Conservation (phyloP, 2,797 vertebrate genomes). For the Dermochelys coriacea region DNA sequence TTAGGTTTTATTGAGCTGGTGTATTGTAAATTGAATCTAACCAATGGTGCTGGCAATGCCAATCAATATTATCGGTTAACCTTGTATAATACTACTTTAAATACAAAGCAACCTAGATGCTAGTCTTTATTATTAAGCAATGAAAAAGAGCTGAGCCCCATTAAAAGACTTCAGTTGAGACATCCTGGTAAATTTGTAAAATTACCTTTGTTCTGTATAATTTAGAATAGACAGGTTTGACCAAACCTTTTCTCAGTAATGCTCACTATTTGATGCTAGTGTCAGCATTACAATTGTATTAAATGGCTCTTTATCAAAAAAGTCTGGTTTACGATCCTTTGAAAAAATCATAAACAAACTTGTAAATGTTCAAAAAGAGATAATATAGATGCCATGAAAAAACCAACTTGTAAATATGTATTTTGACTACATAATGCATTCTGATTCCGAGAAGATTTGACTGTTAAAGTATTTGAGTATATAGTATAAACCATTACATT, state of each 20-base stretch:
- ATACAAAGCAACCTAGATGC: conserved; percentile 29
- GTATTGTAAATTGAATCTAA: conserved; percentile 46
- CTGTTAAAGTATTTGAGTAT: not conserved
- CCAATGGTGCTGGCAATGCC: conserved; percentile 52
- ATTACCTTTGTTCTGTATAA: conserved; percentile 25
- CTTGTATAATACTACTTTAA: conserved; percentile 55
- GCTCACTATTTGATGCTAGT: conserved; percentile 19
- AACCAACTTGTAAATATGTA: not conserved
- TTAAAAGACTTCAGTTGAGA: conserved; percentile 30
- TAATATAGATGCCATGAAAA: not conserved
- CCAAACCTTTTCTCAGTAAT: not conserved
- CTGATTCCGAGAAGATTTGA: not conserved
- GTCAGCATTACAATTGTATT: not conserved
- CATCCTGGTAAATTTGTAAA: conserved; percentile 18
- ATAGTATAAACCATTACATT: not conserved
- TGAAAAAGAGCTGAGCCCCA: not conserved
- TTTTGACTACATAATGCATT: not conserved
- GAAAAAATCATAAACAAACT: not conserved
- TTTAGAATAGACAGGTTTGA: conserved; percentile 1
- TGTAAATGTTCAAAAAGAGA: not conserved
- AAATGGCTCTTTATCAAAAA: not conserved
- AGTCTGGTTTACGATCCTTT: not conserved
- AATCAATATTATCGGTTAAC: conserved; percentile 64
- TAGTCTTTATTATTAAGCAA: conserved; percentile 30
- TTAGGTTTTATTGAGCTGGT: conserved; percentile 30